Percentiles rank a stretch among this genome's conserved stretches.
Conservation (phyloP, 2,113 vertebrate species). For the Nyctibius bracteatus region DNA sequence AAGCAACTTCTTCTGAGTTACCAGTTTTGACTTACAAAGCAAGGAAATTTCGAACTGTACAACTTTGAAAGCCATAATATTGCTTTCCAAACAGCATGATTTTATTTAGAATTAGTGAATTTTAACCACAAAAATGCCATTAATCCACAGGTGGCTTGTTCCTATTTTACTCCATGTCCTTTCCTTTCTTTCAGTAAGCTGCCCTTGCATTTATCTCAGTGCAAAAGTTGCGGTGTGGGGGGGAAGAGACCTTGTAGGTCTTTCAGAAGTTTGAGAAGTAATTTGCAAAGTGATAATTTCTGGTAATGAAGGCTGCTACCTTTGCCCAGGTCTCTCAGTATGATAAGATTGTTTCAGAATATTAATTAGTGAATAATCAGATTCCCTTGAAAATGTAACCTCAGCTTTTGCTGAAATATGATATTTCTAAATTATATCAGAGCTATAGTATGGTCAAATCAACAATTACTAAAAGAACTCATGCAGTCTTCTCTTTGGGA, state of each 20-base stretch:
- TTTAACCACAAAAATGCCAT: not conserved
- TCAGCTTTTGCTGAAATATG: slow-evolving; percentile 6
- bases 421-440: not conserved
- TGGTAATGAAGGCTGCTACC: slow-evolving; percentile 39
- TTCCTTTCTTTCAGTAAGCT: not conserved
- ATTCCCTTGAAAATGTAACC: not conserved
- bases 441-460: not conserved
- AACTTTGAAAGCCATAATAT: not conserved
- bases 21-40: not conserved
- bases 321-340: slow-evolving; percentile 2
- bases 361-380: slow-evolving; percentile 41
- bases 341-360: slow-evolving; percentile 29
- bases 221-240: not conserved
- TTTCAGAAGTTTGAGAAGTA: slow-evolving; percentile 22
- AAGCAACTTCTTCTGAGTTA: not conserved
- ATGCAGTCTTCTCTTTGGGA: not conserved
- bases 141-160: not conserved
- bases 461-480: not conserved
- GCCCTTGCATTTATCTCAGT: not conserved
- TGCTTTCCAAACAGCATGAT: not conserved
- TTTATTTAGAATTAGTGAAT: not conserved
- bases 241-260: not conserved
- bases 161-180: not conserved
- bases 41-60: not conserved
- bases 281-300: slow-evolving; percentile 26